phyloP scores from a whole-genome alignment of 2,797 vertebrate species.

The Podarcis lilfordi region DNA sequence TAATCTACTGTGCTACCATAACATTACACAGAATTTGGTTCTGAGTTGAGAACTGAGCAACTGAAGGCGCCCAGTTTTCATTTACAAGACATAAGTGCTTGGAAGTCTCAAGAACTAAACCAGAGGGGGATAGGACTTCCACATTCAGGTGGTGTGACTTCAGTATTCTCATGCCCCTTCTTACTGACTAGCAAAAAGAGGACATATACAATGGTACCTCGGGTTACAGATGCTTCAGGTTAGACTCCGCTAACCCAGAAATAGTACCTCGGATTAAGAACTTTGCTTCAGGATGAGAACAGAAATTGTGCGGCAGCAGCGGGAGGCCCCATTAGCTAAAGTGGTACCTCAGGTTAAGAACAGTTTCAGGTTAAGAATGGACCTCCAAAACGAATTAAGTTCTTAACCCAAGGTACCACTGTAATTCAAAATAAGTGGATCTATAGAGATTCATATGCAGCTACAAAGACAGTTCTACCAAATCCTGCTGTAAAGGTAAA shows the following conservation, averaged over 20 bases:
- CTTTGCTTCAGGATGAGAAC: too few species aligned
- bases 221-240: too few species aligned
- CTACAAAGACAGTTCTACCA: background rate
- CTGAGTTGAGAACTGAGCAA: background rate
- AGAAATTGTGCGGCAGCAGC: too few species aligned
- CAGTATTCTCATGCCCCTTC: background rate
- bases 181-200: background rate
- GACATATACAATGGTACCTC: too few species aligned
- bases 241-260: too few species aligned
- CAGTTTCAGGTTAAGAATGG: too few species aligned
- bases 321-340: too few species aligned
- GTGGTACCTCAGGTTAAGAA: too few species aligned
- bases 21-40: background rate
- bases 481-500: background rate
- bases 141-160: background rate
- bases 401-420: too few species aligned
- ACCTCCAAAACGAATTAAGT: too few species aligned
- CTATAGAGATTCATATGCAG: background rate
- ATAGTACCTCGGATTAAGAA: too few species aligned
- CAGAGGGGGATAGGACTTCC: background rate
- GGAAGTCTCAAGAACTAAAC: background rate
- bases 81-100: background rate
- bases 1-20: background rate
- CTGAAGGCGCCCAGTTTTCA: background rate
- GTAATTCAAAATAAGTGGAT: background rate